phyloP scores from a whole-genome alignment of 1,140 invertebrate genomes.

The Hylyphantes graminicola region DNA sequence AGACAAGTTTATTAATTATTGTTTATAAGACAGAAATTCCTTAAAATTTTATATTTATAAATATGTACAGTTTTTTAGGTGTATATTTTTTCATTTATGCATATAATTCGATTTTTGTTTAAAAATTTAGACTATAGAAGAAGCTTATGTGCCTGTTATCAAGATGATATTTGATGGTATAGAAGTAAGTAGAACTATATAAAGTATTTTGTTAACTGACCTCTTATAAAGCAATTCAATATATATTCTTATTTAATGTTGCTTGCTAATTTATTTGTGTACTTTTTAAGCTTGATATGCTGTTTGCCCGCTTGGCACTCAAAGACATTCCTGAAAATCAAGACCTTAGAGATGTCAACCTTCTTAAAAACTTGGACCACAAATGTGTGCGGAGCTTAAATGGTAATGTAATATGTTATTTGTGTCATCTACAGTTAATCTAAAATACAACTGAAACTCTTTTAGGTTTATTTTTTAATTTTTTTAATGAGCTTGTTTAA shows the following conservation, averaged over 20 bases:
- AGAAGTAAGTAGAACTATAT: constrained; percentile 72
- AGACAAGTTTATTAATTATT: too few species aligned
- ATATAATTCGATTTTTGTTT: neutral
- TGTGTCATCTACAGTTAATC: neutral
- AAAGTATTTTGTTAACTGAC: neutral
- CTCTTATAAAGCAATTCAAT: neutral
- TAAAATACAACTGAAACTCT: neutral
- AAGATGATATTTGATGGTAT: constrained; percentile 99
- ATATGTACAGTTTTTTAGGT: too few species aligned
- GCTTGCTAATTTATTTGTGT: neutral
- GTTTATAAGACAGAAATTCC: too few species aligned
- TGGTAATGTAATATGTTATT: constrained; percentile 69
- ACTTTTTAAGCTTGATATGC: constrained; percentile 78
- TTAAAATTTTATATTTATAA: too few species aligned
- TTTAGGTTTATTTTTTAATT: too few species aligned
- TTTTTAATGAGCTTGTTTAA: too few species aligned
- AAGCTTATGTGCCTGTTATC: constrained; percentile 99
- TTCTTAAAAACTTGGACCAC: constrained; percentile 95
- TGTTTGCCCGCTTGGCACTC: constrained; percentile 92
- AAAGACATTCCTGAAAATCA: constrained; percentile 88
- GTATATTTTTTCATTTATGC: too few species aligned
- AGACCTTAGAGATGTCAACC: constrained; percentile 89
- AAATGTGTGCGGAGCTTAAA: constrained; percentile 97
- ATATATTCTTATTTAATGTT: neutral
- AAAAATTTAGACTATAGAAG: constrained; percentile 90